A percentile compares a stretch with the other conserved stretches of the same genome.
Evolutionary conservation across 2,888 invertebrate genomes (phyloP).

Genomic region (Noctua fimbriata): DNA sequence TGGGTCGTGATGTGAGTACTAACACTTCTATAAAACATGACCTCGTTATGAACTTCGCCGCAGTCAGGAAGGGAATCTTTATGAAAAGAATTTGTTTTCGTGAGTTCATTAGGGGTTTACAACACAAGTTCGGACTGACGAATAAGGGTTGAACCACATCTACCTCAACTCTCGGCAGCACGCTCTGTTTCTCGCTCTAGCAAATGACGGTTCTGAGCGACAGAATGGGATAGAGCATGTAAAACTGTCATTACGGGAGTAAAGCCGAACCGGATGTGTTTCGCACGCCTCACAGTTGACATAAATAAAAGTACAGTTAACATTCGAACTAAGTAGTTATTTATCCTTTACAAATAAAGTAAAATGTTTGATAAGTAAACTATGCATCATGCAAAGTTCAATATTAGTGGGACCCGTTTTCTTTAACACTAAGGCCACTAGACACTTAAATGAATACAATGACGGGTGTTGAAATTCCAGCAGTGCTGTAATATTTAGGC

Average conservation of each 20-base stretch:
- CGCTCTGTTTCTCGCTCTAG: too few relatives aligned
- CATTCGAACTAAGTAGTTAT: not conserved
- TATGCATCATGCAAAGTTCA: constrained; percentile 1
- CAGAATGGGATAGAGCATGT: too few relatives aligned
- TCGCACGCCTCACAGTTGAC: not conserved
- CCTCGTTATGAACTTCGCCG: not conserved
- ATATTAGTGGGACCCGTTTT: not conserved
- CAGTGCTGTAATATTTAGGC: not conserved
- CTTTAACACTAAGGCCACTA: not conserved
- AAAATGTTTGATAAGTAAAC: not conserved
- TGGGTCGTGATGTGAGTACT: constrained; percentile 94
- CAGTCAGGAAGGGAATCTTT: not conserved
- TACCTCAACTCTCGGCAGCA: too few relatives aligned
- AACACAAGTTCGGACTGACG: not conserved
- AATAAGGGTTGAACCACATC: not conserved
- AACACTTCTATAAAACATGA: not conserved
- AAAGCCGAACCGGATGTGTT: not conserved
- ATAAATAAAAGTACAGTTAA: not conserved
- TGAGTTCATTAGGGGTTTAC: not conserved
- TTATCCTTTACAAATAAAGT: not conserved
- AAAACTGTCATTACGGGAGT: too few relatives aligned
- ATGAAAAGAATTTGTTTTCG: not conserved
- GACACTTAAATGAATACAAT: not conserved
- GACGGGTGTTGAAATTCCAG: not conserved
- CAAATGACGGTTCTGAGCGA: too few relatives aligned